Evolutionary conservation across 2,113 vertebrate genomes (phyloP), one percentile per base, ranked within the genome.

Genomic region (Phalacrocorax aristotelis): DNA sequence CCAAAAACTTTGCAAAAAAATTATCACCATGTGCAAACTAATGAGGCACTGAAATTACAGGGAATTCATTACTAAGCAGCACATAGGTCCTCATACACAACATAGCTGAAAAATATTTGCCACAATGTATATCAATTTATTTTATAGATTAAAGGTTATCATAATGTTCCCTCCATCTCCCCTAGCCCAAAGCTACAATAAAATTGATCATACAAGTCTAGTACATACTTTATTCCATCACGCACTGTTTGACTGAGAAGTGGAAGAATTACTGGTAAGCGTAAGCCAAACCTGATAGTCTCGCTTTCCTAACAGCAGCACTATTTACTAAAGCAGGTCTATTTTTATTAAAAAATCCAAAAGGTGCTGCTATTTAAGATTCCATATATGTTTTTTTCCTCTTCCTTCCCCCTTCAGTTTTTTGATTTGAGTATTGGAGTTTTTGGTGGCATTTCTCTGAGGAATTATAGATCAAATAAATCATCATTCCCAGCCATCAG

Each of bases 181-280:
- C 14, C 42, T 19, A 46, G 15, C 15, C 74, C 30, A 78, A 61
- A 71, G 12, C 18, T 26, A 42, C 9, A 26, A 10, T 16, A 21
- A 22, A 42, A n/a, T 74, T 49, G 10, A 61, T 16, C 22, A 12
- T 2, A 0, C 4, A 42, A 42, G 2, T 72, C 65, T 10, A 58
- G 34, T 13, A 29, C 0, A 0, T 36, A 20, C 32, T 42, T 58
- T 2, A 5, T 4, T 19, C 10, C 14, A 46, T 16, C 0, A 3
- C 3, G 3, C n/a, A 42, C 13, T 40, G 13, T 36, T 68, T 3
- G 2, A 46, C 27, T 34, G 25, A 75, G 44, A 66, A 54, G 25
- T 9, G 4, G 11, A 61, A 81, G 36, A 87, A 61, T 21, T 11
- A 62, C 30, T 57, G 46, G 26, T 5, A n/a, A 6, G 4, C 15